These are phyloP conservation scores for Cacatua alba DNA, from an alignment of 2,113 vertebrate genomes.

Conservation along the genomic window DNA sequence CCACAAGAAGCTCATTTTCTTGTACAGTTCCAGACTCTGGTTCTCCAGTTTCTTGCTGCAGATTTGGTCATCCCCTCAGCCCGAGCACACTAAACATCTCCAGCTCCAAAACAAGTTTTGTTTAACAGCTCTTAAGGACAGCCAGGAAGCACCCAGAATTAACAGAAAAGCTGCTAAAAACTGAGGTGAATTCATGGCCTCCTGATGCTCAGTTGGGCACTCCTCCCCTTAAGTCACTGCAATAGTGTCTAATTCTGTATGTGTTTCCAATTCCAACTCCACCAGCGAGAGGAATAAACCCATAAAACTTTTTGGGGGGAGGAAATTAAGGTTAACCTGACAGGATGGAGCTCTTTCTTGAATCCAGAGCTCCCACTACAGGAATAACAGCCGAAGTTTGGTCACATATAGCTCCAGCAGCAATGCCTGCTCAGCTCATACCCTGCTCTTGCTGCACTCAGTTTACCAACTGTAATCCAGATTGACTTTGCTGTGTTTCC, in stretches of 20 bases:
- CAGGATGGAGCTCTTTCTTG: background rate
- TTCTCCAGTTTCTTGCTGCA: background rate
- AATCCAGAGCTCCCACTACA: background rate
- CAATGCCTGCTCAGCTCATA: background rate
- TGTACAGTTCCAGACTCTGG: background rate
- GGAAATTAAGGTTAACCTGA: background rate
- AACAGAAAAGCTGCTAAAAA: background rate
- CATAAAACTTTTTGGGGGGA: background rate
- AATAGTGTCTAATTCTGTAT: too few relatives aligned
- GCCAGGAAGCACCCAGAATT: background rate
- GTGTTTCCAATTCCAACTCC: background rate
- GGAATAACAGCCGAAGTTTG: background rate
- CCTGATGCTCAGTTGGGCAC: background rate
- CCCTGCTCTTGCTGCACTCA: background rate
- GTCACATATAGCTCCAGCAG: background rate
- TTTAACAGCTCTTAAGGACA: background rate
- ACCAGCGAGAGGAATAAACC: background rate
- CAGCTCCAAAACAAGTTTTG: background rate
- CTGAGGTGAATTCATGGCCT: background rate
- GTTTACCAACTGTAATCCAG: background rate
- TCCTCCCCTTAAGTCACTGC: background rate
- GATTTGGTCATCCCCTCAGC: background rate
- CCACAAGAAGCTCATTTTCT: background rate
- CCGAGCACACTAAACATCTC: rapidly evolving
- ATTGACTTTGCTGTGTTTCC: background rate